Percentiles rank a stretch among this genome's conserved stretches.
phyloP scores from a whole-genome alignment of 2,888 invertebrate genomes.

The Acrobasis repandana region DNA sequence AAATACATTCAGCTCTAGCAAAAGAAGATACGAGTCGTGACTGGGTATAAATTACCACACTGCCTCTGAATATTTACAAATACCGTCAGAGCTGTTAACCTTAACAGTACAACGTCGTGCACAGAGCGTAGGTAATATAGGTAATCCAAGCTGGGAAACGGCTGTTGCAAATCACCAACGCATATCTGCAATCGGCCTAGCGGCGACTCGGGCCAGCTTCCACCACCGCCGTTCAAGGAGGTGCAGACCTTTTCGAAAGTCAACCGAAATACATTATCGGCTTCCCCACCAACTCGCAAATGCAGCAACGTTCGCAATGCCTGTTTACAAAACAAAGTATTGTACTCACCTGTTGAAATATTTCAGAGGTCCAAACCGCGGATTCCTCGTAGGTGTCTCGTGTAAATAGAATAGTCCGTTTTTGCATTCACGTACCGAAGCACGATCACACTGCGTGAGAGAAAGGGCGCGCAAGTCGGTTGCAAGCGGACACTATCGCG shows the following conservation, averaged over 20 bases:
- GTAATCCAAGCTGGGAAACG: constrained; percentile 43
- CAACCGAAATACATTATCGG: constrained; percentile 45
- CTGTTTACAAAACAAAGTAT: constrained; percentile 42
- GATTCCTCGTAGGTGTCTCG: constrained; percentile 62
- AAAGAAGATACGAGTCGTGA: constrained; percentile 37
- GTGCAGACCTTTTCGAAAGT: constrained; percentile 61
- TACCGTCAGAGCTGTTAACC: constrained; percentile 63
- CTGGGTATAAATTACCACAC: constrained; percentile 42
- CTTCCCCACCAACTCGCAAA: constrained; percentile 52
- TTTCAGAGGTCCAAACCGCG: constrained; percentile 55
- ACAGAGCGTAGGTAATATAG: constrained; percentile 40
- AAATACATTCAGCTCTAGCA: constrained; percentile 43
- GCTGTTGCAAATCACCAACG: constrained; percentile 52
- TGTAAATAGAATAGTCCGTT: constrained; percentile 76
- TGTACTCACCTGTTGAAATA: constrained; percentile 65
- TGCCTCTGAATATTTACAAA: constrained; percentile 65
- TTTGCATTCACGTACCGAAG: constrained; percentile 79
- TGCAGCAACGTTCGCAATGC: constrained; percentile 60
- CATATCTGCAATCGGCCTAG: constrained; percentile 47
- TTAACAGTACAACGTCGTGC: constrained; percentile 46
- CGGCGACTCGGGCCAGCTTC: constrained; percentile 34
- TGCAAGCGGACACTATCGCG: constrained; percentile 70
- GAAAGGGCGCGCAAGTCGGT: constrained; percentile 78
- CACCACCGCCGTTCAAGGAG: constrained; percentile 48
- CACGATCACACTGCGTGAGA: constrained; percentile 80